Conservation (phyloP, 2,113 vertebrate species). For the Pterocles orientalis region DNA sequence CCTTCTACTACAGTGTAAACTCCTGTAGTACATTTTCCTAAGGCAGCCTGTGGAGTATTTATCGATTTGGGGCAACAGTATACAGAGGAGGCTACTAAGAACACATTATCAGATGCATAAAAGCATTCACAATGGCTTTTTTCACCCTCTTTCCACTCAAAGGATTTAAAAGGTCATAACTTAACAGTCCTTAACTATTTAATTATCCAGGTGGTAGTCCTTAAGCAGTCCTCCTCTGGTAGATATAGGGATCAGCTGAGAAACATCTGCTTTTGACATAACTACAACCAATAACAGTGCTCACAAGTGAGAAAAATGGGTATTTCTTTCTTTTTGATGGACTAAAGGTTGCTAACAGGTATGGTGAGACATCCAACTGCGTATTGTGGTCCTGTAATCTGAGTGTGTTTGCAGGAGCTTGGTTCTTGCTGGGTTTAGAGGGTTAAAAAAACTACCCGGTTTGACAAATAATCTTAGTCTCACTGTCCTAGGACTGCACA, state of each 20-base stretch:
- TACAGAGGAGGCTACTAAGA: not conserved
- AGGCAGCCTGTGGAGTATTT: not conserved
- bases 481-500: not conserved
- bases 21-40: not conserved
- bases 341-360: not conserved
- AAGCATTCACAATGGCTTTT: not conserved
- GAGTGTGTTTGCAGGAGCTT: not conserved
- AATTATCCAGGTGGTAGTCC: not conserved
- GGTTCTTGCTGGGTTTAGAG: not conserved
- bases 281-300: not conserved
- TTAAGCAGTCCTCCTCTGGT: not conserved
- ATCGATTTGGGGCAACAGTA: not conserved
- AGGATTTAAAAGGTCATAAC: not conserved
- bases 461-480: not conserved
- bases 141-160: not conserved
- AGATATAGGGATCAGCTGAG: not conserved
- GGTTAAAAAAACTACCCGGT: not conserved
- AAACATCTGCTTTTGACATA: not conserved
- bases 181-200: not conserved
- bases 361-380: not conserved
- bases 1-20: not conserved
- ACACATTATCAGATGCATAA: not conserved
- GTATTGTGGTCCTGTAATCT: not conserved
- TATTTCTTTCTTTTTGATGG: not conserved
- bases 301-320: not conserved